These are phyloP conservation scores for Peromyscus leucopus DNA, from an alignment of 2,113 vertebrate genomes.

Conservation along the genomic window DNA sequence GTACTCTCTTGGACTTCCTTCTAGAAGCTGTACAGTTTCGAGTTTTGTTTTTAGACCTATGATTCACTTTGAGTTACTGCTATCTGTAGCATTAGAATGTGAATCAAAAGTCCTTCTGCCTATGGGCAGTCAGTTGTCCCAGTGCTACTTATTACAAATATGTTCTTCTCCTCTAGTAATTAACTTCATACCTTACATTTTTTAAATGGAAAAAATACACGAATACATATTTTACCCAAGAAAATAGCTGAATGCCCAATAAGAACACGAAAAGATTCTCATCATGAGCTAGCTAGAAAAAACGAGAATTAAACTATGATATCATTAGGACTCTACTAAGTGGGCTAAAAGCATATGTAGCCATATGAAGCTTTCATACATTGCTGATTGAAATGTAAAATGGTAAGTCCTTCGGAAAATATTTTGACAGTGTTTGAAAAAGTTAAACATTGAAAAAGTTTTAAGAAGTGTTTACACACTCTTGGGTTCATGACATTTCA, in stretches of 20 bases:
- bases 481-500: background rate
- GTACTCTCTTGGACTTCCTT: slow-evolving; percentile 1
- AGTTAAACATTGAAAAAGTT: background rate
- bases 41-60: slow-evolving; percentile 18
- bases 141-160: background rate
- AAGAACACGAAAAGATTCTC: background rate
- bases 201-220: background rate
- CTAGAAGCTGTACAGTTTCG: slow-evolving; percentile 7
- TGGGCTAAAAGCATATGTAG: background rate
- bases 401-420: background rate
- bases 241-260: background rate
- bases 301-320: background rate
- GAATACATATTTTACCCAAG: background rate
- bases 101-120: background rate
- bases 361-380: background rate
- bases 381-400: background rate
- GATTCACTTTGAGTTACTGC: background rate
- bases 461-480: no score
- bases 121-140: background rate
- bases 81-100: slow-evolving; percentile 20
- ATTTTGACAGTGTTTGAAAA: background rate
- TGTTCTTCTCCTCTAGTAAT: background rate
- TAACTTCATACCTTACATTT: background rate
- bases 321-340: no score
- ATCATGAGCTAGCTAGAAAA: background rate